Evolutionary conservation across 1,140 invertebrate species (phyloP).

Genomic region (Bombus waltoni): DNA sequence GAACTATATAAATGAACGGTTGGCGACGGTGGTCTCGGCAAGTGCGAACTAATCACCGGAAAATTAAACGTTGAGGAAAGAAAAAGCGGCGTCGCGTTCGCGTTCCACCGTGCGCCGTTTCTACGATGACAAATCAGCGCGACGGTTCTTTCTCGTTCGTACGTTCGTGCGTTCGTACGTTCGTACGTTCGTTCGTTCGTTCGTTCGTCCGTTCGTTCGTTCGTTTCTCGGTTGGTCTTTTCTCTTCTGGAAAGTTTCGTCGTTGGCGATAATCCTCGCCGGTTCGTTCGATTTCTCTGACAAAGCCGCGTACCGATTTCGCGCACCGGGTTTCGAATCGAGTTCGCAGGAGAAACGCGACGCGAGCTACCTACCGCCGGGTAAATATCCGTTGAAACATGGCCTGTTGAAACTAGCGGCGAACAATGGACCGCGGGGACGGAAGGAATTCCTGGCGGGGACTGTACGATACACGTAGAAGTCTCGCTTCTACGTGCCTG

Average conservation of each 20-base stretch:
- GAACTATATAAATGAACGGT: not conserved
- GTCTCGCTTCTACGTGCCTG: slow-evolving; percentile 60
- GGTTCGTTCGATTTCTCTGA: not conserved
- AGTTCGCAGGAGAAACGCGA: no score
- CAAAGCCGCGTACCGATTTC: not conserved
- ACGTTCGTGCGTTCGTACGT: no score
- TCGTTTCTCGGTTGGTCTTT: not conserved
- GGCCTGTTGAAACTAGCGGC: not conserved
- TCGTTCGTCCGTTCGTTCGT: no score
- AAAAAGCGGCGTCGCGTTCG: slow-evolving; percentile 13
- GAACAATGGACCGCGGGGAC: slow-evolving; percentile 21
- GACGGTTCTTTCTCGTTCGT: not conserved
- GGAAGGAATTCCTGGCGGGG: slow-evolving; percentile 34
- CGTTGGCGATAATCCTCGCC: no score
- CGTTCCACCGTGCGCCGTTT: not conserved
- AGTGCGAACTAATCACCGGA: slow-evolving; percentile 27
- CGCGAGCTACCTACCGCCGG: no score
- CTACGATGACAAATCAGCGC: not conserved
- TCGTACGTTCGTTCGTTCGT: no score
- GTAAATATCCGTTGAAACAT: not conserved
- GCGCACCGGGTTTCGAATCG: no score
- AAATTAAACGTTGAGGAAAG: slow-evolving; percentile 16
- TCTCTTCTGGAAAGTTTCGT: not conserved
- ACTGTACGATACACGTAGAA: slow-evolving; percentile 63
- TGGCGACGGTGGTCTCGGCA: not conserved